Evolutionary conservation across 1,140 invertebrate species (phyloP).

Genomic region (Pollicipes pollicipes): DNA sequence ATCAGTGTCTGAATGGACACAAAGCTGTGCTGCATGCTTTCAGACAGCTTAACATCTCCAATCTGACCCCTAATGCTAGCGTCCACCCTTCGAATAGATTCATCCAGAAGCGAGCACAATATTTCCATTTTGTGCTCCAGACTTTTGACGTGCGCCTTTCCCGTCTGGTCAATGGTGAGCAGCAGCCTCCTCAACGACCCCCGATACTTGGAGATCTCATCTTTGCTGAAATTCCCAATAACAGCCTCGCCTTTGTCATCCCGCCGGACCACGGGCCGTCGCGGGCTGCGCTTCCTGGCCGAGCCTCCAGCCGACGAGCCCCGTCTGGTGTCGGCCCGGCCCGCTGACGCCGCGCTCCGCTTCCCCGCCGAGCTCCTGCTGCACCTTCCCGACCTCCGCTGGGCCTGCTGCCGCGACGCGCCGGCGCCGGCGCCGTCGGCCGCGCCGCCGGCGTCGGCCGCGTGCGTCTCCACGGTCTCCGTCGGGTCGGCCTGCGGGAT

Average conservation of each 20-base stretch:
- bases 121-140: neutral
- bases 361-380: neutral
- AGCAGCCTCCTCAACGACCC: neutral
- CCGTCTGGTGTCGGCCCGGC: neutral
- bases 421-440: too few species aligned
- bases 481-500: neutral
- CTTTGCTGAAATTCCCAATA: neutral
- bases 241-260: neutral
- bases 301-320: neutral
- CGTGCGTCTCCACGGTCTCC: too few species aligned
- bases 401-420: too few species aligned
- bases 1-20: neutral
- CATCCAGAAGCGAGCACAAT: neutral
- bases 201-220: neutral
- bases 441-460: too few species aligned
- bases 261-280: too few species aligned
- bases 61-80: neutral
- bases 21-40: neutral
- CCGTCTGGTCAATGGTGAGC: neutral
- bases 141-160: neutral
- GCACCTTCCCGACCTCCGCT: too few species aligned
- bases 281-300: neutral
- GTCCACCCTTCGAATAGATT: neutral
- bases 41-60: neutral
- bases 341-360: too few species aligned